Evolutionary conservation across 2,113 vertebrate genomes (phyloP), one percentile per base, ranked within the genome.

Genomic region (Sisor rabdophorus): DNA sequence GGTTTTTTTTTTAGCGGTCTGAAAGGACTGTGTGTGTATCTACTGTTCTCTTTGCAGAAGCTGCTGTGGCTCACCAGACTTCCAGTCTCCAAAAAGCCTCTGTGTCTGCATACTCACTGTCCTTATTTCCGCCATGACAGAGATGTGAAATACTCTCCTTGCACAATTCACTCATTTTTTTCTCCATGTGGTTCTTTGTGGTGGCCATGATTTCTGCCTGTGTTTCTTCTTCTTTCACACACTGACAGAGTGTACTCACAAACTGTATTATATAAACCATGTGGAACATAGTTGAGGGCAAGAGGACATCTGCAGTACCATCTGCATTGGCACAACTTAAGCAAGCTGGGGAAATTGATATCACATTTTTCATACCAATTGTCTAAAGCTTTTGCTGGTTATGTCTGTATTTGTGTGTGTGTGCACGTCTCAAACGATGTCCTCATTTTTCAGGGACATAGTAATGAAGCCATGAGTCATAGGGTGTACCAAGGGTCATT

Each of bases 61-160:
- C 81, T 85, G 55, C 58, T 70, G 63, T 81, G 75, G 75, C 71
- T 76, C 64, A 44, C 44, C 87, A 91, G 90, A 91, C 89, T 84
- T 80, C 61, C 79, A 85, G 90, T 87, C 88, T 91, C 88, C 88
- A 84, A 79, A 78, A 69, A 75, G 40, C 70, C 79, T 64, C 69
- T 60, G 70, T 50, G 81, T 77, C 73, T 63, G 26, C 20, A 61
- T 32, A 69, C 22, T 72, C 19, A 65, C 55, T 53, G 77, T 73
- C 60, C 20, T 24, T 52, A 64, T n/a, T 78, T 65, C 36, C 61
- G 19, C 59, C 53, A 65, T 55, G 55, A 70, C 73, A 20, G 60
- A 26, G 52, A 65, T 53, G 47, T 68, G 73, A 67, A 75, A 65
- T 65, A 48, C 26, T 65, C 13, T 55, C 36, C 36, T 32, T 48